Evolutionary conservation across 2,797 vertebrate genomes (phyloP).

Genomic region (Notolabrus celidotus): DNA sequence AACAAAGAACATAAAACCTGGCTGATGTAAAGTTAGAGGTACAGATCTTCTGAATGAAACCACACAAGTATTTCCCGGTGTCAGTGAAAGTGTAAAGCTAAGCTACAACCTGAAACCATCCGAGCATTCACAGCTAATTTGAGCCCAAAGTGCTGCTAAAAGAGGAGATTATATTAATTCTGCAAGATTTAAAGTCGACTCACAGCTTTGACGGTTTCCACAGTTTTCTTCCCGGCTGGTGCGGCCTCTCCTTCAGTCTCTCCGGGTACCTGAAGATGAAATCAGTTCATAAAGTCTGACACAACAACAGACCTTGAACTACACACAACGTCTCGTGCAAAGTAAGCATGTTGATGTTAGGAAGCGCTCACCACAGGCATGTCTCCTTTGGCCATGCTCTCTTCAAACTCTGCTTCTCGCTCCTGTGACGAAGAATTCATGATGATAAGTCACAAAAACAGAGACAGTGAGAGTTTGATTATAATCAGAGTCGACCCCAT

Average conservation of each 20-base stretch:
- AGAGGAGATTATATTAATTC: not conserved
- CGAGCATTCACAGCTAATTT: too few relatives aligned
- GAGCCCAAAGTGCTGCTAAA: too few relatives aligned
- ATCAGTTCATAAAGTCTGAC: not conserved
- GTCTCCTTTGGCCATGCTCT: slow-evolving; percentile 91
- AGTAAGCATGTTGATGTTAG: not conserved
- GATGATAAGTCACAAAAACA: not conserved
- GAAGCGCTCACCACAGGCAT: slow-evolving; percentile 89
- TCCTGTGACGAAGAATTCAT: slow-evolving; percentile 78
- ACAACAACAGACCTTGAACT: not conserved
- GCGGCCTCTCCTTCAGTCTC: slow-evolving; percentile 91
- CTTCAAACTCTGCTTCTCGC: slow-evolving; percentile 95
- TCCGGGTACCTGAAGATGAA: slow-evolving; percentile 89
- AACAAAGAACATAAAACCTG: not conserved
- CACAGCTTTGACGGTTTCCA: slow-evolving; percentile 97
- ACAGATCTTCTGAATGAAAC: too few relatives aligned
- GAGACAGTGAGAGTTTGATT: too few relatives aligned
- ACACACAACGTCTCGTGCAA: rapidly evolving
- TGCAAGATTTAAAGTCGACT: slow-evolving; percentile 65
- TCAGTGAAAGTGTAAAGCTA: too few relatives aligned
- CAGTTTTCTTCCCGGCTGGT: slow-evolving; percentile 93
- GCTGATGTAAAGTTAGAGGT: not conserved
- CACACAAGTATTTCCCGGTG: too few relatives aligned
- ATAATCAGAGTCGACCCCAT: rapidly evolving
- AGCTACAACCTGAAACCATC: too few relatives aligned